These are phyloP conservation scores for Zaprionus obscuricornis DNA, from an alignment of 2,888 invertebrate species.

Conservation along the genomic window DNA sequence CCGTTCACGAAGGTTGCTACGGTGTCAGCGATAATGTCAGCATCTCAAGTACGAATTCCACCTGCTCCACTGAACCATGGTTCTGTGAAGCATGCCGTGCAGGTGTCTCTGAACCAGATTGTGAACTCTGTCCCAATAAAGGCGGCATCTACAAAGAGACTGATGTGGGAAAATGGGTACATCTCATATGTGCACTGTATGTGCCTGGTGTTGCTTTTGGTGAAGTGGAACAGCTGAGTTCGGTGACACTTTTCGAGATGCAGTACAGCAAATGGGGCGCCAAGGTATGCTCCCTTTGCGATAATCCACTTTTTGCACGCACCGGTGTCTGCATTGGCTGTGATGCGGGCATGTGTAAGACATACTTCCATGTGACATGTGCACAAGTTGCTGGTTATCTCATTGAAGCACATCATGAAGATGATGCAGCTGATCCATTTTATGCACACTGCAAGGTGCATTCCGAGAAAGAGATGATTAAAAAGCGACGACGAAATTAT, in stretches of 20 bases:
- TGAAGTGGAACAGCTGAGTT: conserved; percentile 95
- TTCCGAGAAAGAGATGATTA: conserved; percentile 94
- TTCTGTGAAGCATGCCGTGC: conserved; percentile 99
- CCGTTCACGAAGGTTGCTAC: conserved; percentile 98
- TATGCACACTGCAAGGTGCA: conserved; percentile 98
- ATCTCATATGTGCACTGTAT: conserved; percentile 98
- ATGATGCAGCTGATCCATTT: conserved; percentile 97
- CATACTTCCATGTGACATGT: conserved; percentile 98
- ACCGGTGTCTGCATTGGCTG: conserved; percentile 98
- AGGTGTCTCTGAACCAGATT: conserved; percentile 93
- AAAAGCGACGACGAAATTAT: conserved; percentile 92
- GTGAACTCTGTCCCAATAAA: conserved; percentile 97
- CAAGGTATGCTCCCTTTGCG: conserved; percentile 95
- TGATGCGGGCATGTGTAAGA: conserved; percentile 99
- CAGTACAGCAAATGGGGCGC: conserved; percentile 98
- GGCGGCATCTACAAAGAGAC: conserved; percentile 98
- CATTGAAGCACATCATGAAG: conserved; percentile 95
- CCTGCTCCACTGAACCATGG: conserved; percentile 99
- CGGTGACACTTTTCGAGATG: conserved; percentile 98
- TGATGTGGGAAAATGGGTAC: conserved; percentile 99
- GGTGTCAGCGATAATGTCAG: conserved; percentile 96
- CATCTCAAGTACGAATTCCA: conserved; percentile 95
- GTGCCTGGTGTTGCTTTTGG: conserved; percentile 98
- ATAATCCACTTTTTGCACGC: conserved; percentile 92
- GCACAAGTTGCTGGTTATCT: conserved; percentile 96